Base-by-base conservation (phyloP, 2,113 vertebrate species). In the Paradoxurus hermaphroditus region DNA sequence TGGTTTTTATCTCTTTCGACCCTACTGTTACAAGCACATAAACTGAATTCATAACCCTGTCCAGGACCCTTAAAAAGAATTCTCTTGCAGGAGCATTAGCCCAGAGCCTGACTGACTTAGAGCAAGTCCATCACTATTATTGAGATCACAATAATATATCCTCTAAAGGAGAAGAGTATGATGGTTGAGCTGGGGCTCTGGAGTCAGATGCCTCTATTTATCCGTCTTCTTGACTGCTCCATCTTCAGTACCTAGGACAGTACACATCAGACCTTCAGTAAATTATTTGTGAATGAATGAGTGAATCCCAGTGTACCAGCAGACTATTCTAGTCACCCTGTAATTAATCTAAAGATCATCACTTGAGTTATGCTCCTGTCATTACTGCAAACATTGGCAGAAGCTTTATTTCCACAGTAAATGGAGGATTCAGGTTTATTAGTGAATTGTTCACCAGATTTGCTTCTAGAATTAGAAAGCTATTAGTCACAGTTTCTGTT, bases 371-470 rank as follows among this genome's bases (percentile, higher is more conserved):
- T 86, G 49, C 41, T 79, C 36, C 6, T 91, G 23, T 93, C 14
- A 31, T 78, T 95, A 31, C 34, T 79, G 19, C 11, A 91, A 63
- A 93, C 10, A 51, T 41, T 78, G 34, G 53, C 16, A 91, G 16
- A 78, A 56, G 4, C 34, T 86, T 63, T 86, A 41, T 93, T 86
- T 87, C 23, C 49, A 73, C 3, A 81, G 3, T 79, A 89, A 68
- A 36, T 46, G 29, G 68, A 68, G n/a, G 31, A 91, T 82, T 92
- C 41, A 36, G 27, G n/a, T 72, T 92, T 94, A 39, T 81, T 44
- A 79, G 72, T 49, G 34, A 96, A 68, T 93, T 87, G n/a, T 77
- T 82, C 4, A 83, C 39, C 79, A 87, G 59, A 83, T 88, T 96
- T 88, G 25, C 53, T 78, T 21, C 62, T 97, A 21, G 18, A 87